Percentiles rank a stretch among this genome's conserved stretches.
phyloP scores from a whole-genome alignment of 2,888 invertebrate species.

The Autographa gamma region DNA sequence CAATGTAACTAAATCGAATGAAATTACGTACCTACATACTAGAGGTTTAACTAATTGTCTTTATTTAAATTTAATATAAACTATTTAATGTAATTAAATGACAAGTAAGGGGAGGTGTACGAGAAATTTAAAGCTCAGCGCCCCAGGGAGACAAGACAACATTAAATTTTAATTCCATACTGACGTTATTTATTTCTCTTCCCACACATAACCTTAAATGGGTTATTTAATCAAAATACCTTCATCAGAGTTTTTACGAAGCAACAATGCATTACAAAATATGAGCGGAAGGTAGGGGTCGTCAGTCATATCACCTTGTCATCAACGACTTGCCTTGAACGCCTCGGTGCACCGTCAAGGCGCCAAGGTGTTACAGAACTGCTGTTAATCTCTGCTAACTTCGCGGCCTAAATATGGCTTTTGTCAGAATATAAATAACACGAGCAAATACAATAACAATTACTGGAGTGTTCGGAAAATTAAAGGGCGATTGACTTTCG shows the following conservation, averaged over 20 bases:
- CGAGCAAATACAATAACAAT: too few species aligned
- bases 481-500: background rate
- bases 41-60: too few species aligned
- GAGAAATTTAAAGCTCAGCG: too few species aligned
- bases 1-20: too few species aligned
- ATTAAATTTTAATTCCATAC: too few species aligned
- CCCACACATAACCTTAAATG: too few species aligned
- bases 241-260: background rate
- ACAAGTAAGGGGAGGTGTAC: too few species aligned
- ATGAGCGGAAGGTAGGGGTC: slow-evolving; percentile 32
- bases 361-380: slow-evolving; percentile 39
- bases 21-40: too few species aligned
- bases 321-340: slow-evolving; percentile 45
- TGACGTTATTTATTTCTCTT: too few species aligned
- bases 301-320: slow-evolving; percentile 52
- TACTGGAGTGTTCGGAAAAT: background rate
- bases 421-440: background rate
- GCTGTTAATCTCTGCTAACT: slow-evolving; percentile 23
- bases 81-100: too few species aligned
- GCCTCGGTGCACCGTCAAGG: slow-evolving; percentile 54
- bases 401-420: slow-evolving; percentile 21
- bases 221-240: background rate
- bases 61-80: too few species aligned
- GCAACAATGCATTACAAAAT: slow-evolving; percentile 20
- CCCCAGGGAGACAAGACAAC: too few species aligned